Percentiles rank a stretch among this genome's conserved stretches.
Evolutionary conservation across 2,797 vertebrate species (phyloP).

Genomic region (Alosa sapidissima): DNA sequence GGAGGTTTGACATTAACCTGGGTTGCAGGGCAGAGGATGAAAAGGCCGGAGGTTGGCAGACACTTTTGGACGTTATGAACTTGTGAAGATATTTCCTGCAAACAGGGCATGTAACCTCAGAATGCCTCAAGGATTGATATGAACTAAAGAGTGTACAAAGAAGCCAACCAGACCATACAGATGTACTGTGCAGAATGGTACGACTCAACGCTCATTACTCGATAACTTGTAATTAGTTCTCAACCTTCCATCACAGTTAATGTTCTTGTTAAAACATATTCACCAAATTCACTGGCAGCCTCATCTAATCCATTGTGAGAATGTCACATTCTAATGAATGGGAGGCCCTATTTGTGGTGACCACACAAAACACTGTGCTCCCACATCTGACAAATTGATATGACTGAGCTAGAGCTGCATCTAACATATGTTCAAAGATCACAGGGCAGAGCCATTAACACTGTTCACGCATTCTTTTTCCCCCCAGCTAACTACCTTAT

Average conservation of each 20-base stretch:
- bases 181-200: neutral
- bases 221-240: neutral
- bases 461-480: neutral
- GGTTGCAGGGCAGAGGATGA: neutral
- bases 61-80: neutral
- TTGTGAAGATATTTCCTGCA: neutral
- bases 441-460: neutral
- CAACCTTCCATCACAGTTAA: no score
- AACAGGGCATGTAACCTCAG: neutral
- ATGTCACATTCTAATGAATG: neutral
- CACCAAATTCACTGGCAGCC: neutral
- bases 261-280: no score
- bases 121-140: neutral
- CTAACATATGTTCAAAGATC: neutral
- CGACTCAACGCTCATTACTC: neutral
- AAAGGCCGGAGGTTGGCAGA: neutral
- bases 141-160: neutral
- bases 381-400: neutral
- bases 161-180: neutral
- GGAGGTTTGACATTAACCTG: slow-evolving; percentile 6
- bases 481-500: neutral
- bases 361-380: neutral
- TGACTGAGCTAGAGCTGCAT: neutral
- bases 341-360: neutral
- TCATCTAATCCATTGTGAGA: neutral